Conservation (phyloP, 2,113 vertebrate genomes). For the Lates calcarifer region DNA sequence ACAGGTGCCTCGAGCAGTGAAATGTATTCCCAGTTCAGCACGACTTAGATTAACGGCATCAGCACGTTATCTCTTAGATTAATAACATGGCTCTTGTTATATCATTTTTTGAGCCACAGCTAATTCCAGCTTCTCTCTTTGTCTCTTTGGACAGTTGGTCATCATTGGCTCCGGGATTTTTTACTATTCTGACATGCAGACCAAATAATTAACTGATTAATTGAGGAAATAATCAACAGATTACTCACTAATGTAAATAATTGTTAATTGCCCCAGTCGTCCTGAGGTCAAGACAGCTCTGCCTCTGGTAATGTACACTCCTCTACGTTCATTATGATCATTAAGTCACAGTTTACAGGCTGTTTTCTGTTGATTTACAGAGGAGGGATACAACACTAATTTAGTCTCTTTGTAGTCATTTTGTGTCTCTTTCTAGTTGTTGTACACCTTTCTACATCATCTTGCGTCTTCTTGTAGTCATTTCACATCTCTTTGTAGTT, state of each 20-base stretch:
- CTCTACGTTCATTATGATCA: neutral
- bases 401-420: neutral
- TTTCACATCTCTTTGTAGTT: too few relatives aligned
- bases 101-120: neutral
- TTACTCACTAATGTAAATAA: neutral
- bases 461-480: too few relatives aligned
- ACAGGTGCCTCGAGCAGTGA: conserved; percentile 14
- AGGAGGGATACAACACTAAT: neutral
- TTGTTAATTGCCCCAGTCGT: neutral
- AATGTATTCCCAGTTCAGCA: neutral
- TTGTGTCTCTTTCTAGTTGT: neutral
- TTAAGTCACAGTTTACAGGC: neutral
- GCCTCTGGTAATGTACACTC: neutral
- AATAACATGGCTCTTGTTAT: neutral
- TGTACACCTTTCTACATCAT: too few relatives aligned
- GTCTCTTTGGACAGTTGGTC: neutral
- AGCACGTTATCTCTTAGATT: neutral
- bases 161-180: neutral
- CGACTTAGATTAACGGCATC: neutral
- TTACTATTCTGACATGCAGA: neutral
- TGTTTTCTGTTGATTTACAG: neutral
- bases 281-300: neutral
- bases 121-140: neutral
- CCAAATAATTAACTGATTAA: neutral
- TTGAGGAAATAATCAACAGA: neutral